Base-by-base conservation (phyloP, 2,113 vertebrate genomes). In the Gadus chalcogrammus region DNA sequence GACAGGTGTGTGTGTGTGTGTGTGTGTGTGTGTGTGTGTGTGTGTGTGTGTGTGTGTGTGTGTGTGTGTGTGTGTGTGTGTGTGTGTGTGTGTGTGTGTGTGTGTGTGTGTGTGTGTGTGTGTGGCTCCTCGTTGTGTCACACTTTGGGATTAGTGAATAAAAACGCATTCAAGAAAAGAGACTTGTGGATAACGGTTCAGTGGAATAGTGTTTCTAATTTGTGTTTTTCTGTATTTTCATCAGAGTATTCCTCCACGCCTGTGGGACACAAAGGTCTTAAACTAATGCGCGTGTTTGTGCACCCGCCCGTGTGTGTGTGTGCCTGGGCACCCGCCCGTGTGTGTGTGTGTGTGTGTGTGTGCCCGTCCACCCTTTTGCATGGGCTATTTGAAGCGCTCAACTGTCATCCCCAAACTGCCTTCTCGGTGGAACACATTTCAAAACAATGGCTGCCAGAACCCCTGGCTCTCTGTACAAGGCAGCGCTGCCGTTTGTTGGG, bases 361-460 rank as follows among this genome's bases (percentile, higher is more conserved):
- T 18, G 12, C 24, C 13, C 52, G 70, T 79, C 71, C 63, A 38
- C 82, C 84, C 82, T 79, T 86, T 81, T 73, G 84, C 83, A 81
- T 83, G 88, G 83, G 80, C 87, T 89, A 89, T 91, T 91, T 90
- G 82, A 82, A 86, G 84, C 82, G 68, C 72, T 68, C 70, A 79
- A 83, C 89, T 90, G 90, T 91, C 90, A 88, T 90, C 89, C 74
- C 80, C 86, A 87, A 90, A 91, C 91, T 88, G 89, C 88, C 42
- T 91, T 89, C 88, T 91, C 88, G 83, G 79, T 77, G 76, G 82
- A 81, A 84, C 84, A 86, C 89, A 89, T 90, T 88, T 91, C 87
- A 90, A 91, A 91, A 91, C 90, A 90, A 89, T 91, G 74, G 84
- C 85, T 84, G 87, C 83, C 71, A 81, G 83, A 87, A 79, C 75